Evolutionary conservation across 2,113 vertebrate genomes (phyloP).

Genomic region (Heterochromis multidens): DNA sequence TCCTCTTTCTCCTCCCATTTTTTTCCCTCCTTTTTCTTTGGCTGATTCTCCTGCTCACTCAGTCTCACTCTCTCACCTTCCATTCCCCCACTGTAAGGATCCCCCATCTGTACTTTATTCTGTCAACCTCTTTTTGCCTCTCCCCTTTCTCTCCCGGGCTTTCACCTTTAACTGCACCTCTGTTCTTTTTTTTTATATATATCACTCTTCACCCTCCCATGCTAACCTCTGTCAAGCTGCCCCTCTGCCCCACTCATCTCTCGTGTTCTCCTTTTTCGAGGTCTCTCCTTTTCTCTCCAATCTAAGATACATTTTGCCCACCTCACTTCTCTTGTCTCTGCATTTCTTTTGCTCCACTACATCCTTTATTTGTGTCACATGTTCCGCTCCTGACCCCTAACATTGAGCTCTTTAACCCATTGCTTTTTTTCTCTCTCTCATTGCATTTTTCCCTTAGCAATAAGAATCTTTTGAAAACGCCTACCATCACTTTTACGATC

Average conservation of each 20-base stretch:
- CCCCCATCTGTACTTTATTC: constrained; percentile 29
- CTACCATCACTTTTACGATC: constrained; percentile 12
- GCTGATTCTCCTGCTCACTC: background rate
- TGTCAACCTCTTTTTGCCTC: constrained; percentile 30
- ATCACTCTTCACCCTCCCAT: background rate
- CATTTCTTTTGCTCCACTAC: background rate
- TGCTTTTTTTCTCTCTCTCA: background rate
- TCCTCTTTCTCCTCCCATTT: constrained; percentile 13
- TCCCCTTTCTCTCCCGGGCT: background rate
- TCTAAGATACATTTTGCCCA: constrained; percentile 20
- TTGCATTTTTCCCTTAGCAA: background rate
- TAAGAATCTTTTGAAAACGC: background rate
- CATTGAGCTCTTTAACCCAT: background rate
- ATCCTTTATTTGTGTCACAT: constrained; percentile 10
- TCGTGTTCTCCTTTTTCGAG: constrained; percentile 27
- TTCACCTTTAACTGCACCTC: constrained; percentile 42
- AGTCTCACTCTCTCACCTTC: background rate
- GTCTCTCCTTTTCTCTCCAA: background rate
- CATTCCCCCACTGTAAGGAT: background rate
- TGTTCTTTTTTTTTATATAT: constrained; percentile 3
- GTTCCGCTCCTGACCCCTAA: constrained; percentile 18
- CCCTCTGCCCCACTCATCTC: constrained; percentile 20
- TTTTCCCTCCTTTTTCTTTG: background rate
- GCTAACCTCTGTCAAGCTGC: constrained; percentile 27
- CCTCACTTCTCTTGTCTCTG: background rate